Percentiles rank a stretch among this genome's conserved stretches.
Evolutionary conservation across 2,797 vertebrate genomes (phyloP).

Genomic region (Tiaroga cobitis): DNA sequence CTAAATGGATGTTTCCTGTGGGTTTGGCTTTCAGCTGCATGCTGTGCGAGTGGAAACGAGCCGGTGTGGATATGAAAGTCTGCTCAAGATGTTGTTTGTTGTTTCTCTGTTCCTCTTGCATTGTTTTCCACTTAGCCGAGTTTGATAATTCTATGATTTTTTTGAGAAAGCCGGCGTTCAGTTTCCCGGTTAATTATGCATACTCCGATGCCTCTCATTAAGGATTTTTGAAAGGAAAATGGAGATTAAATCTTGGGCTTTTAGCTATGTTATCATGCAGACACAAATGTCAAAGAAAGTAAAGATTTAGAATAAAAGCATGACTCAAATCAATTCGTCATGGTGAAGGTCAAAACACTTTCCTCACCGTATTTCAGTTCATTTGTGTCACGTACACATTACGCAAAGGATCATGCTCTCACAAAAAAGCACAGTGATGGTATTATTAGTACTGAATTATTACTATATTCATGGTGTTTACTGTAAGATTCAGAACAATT

Average conservation of each 20-base stretch:
- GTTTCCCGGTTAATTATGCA: slow-evolving; percentile 34
- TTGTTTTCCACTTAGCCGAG: slow-evolving; percentile 16
- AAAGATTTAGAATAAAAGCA: slow-evolving; percentile 43
- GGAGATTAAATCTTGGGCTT: slow-evolving; percentile 48
- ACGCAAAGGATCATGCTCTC: background rate
- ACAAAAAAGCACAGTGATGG: background rate
- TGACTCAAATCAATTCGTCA: slow-evolving; percentile 41
- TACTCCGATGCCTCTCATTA: slow-evolving; percentile 39
- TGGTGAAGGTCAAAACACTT: slow-evolving; percentile 47
- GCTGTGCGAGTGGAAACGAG: background rate
- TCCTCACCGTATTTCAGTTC: slow-evolving; percentile 15
- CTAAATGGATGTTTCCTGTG: slow-evolving; percentile 1
- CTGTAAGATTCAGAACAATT: background rate
- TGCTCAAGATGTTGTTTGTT: slow-evolving; percentile 19
- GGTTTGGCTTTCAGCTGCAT: background rate
- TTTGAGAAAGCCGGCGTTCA: background rate
- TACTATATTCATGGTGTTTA: background rate
- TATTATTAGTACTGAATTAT: background rate
- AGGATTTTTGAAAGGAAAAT: slow-evolving; percentile 35
- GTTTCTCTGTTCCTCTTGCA: slow-evolving; percentile 2
- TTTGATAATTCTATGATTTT: slow-evolving; percentile 29
- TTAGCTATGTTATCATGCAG: slow-evolving; percentile 47
- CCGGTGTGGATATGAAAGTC: background rate
- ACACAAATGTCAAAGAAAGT: slow-evolving; percentile 43
- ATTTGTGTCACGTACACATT: slow-evolving; percentile 23